These are phyloP conservation scores for Drosophila eugracilis DNA, from an alignment of 1,140 invertebrate genomes.

Conservation along the genomic window DNA sequence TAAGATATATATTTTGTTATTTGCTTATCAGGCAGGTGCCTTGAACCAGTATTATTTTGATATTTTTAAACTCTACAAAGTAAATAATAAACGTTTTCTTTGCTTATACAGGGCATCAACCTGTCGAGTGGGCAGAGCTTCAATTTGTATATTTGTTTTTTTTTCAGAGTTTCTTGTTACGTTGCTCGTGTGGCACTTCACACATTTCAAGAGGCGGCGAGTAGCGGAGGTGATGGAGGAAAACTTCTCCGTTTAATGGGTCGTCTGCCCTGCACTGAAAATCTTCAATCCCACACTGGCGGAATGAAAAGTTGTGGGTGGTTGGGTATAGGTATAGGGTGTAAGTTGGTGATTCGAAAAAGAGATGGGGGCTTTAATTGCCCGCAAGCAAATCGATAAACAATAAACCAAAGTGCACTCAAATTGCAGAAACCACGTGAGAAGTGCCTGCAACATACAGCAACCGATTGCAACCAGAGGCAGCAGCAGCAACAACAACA, in stretches of 20 bases:
- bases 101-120: not conserved
- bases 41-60: not conserved
- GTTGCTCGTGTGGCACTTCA: constrained; percentile 44
- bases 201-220: constrained; percentile 30
- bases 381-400: constrained; percentile 61
- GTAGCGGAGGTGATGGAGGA: not conserved
- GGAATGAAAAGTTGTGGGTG: not conserved
- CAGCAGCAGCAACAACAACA: not conserved
- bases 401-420: constrained; percentile 64
- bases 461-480: constrained; percentile 1
- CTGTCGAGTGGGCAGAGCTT: too few relatives aligned
- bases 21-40: too few relatives aligned
- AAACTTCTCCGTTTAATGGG: constrained; percentile 41
- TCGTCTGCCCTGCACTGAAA: constrained; percentile 16
- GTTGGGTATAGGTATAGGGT: too few relatives aligned
- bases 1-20: too few relatives aligned
- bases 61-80: not conserved
- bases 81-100: not conserved
- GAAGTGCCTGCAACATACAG: constrained; percentile 42
- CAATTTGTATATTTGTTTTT: not conserved
- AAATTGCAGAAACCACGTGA: constrained; percentile 51
- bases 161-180: constrained; percentile 6
- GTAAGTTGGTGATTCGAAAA: too few relatives aligned
- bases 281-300: constrained; percentile 17
- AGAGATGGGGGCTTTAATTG: constrained; percentile 38